These are phyloP conservation scores for Mandrillus leucophaeus DNA, from an alignment of 2,113 vertebrate species.

Conservation along the genomic window DNA sequence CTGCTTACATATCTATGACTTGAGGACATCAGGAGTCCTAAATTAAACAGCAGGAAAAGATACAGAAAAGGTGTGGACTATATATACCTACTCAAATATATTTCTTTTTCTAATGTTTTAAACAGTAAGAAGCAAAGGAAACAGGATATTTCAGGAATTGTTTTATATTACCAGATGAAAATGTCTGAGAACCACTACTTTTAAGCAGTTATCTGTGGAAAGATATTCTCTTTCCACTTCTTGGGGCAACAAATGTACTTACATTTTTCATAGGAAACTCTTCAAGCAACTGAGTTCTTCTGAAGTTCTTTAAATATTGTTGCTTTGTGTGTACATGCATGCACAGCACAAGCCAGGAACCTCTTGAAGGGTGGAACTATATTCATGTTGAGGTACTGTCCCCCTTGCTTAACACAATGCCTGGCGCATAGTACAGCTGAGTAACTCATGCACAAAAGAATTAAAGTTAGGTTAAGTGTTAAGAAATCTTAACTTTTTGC, in stretches of 20 bases:
- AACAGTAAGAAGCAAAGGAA: background rate
- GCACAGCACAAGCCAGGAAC: background rate
- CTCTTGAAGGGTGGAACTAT: background rate
- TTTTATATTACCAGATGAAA: background rate
- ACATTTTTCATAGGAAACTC: background rate
- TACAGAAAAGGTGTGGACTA: background rate
- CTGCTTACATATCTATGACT: background rate
- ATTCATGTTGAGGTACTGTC: background rate
- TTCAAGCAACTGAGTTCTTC: background rate
- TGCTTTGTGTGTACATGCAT: background rate
- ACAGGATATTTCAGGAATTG: background rate
- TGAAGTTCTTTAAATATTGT: background rate
- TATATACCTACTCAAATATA: background rate
- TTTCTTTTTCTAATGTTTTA: background rate
- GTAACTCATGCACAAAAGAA: background rate
- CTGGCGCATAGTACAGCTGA: background rate
- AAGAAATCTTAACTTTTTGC: background rate
- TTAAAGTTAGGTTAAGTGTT: background rate
- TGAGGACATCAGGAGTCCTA: background rate
- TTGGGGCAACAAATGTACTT: background rate
- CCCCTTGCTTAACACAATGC: background rate
- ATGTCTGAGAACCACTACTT: background rate
- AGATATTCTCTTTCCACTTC: background rate
- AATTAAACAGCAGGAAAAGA: background rate
- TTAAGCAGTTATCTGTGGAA: background rate